phyloP scores from a whole-genome alignment of 1,140 invertebrate genomes.

The Scaptomyza graminum region DNA sequence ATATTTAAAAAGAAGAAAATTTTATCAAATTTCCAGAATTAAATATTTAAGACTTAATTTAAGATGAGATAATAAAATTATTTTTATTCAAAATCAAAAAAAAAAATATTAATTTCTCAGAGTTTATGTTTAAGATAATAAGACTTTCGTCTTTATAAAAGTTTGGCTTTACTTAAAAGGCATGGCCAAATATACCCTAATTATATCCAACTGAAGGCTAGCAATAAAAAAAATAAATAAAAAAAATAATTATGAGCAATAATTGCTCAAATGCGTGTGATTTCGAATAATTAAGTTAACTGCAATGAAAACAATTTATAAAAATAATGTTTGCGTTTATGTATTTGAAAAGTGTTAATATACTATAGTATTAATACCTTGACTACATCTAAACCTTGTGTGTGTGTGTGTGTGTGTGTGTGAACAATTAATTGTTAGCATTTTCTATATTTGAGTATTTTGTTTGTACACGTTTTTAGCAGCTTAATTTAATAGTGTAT shows the following conservation, averaged over 20 bases:
- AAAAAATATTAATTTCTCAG: too few relatives aligned
- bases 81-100: too few relatives aligned
- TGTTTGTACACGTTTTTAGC: constrained; percentile 20
- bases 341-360: constrained; percentile 21
- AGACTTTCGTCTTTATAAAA: too few relatives aligned
- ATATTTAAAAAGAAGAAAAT: not conserved
- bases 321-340: constrained; percentile 3
- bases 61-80: too few relatives aligned
- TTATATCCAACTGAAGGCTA: not conserved
- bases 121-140: too few relatives aligned
- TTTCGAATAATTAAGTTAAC: constrained; percentile 62
- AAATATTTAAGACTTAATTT: too few relatives aligned
- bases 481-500: constrained; percentile 57
- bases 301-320: constrained; percentile 52
- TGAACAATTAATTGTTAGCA: constrained; percentile 8
- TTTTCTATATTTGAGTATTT: not conserved
- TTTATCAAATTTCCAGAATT: not conserved
- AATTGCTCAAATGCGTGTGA: constrained; percentile 10
- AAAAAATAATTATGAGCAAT: not conserved
- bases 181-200: too few relatives aligned
- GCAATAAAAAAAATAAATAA: not conserved
- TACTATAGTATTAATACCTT: constrained; percentile 34
- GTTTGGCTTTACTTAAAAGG: too few relatives aligned
- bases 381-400: constrained; percentile 52
- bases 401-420: constrained; percentile 5